Conservation (phyloP, 1,140 invertebrate species). For the Ridgeia piscesae region DNA sequence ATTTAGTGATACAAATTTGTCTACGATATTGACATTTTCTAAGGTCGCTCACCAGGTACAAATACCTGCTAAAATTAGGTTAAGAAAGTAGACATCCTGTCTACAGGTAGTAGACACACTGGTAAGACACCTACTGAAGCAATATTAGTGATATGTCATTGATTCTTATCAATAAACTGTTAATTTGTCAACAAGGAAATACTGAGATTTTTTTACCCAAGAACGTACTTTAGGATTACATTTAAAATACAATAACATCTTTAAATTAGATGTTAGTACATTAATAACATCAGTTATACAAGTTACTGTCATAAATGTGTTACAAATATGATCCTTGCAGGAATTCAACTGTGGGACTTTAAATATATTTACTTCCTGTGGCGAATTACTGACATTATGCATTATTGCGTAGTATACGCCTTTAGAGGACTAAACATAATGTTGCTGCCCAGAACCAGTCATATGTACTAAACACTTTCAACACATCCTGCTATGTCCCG, state of each 20-base stretch:
- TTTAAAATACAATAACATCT: not conserved
- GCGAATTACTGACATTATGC: not conserved
- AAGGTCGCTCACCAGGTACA: not conserved
- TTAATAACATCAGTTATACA: not conserved
- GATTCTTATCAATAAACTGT: not conserved
- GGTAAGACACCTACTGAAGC: not conserved
- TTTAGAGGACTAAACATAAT: not conserved
- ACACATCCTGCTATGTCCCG: not conserved
- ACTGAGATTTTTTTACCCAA: not conserved
- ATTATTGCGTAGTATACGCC: not conserved
- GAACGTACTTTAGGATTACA: not conserved
- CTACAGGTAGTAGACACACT: not conserved
- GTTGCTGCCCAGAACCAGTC: not conserved
- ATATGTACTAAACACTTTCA: not conserved
- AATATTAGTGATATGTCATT: not conserved
- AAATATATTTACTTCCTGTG: too few relatives aligned
- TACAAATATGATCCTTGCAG: not conserved
- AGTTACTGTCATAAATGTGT: not conserved
- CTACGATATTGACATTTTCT: not conserved
- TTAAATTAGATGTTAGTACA: not conserved
- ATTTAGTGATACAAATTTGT: not conserved
- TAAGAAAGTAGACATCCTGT: not conserved
- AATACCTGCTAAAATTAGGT: not conserved
- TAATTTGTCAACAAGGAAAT: not conserved
- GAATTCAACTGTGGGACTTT: not conserved